Evolutionary conservation across 2,888 invertebrate genomes (phyloP), one percentile per base, ranked within the genome.

Genomic region (Macaria notata): DNA sequence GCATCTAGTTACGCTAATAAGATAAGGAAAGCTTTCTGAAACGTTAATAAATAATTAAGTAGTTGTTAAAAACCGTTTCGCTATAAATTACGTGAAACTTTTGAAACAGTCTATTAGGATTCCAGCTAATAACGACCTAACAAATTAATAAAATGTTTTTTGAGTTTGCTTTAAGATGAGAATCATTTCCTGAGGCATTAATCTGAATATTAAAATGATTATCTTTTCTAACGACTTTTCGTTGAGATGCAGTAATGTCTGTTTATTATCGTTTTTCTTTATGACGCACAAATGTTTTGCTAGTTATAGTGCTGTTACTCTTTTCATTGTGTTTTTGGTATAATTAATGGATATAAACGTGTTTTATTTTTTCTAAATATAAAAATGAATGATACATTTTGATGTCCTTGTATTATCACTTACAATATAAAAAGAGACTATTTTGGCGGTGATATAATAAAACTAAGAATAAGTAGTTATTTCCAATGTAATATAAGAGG

Each of bases 201-300:
- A 68, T 68, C 54, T 68, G 59, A 66, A 66, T 62, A 69, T 66
- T 52, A 52, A 41, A 53, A 33, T 43, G 65, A 69, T 71, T 71
- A 70, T 70, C 66, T 66, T 61, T 59, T 56, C 50, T 58, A 59
- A 67, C 68, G 67, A 69, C 59, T 71, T 68, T 62, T 58, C 63
- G 66, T 62, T 63, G 69, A 69, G 72, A 70, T 69, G 65, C 62
- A 71, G 70, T 74, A 66, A 70, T 53, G 64, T 63, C 65, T 49
- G 65, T 73, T 76, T 70, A 56, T 75, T 63, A 69, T 19, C 19
- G 19, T 19, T 19, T 19, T 19, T 19, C 19, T 19, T 19, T 19
- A 19, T 19, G 19, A 19, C 19, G 19, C 19, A 19, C 19, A 19
- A 19, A 19, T 19, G 19, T 19, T 19, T 19, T 2, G 19, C 19